phyloP scores from a whole-genome alignment of 1,140 invertebrate species.

The Chionoecetes opilio region DNA sequence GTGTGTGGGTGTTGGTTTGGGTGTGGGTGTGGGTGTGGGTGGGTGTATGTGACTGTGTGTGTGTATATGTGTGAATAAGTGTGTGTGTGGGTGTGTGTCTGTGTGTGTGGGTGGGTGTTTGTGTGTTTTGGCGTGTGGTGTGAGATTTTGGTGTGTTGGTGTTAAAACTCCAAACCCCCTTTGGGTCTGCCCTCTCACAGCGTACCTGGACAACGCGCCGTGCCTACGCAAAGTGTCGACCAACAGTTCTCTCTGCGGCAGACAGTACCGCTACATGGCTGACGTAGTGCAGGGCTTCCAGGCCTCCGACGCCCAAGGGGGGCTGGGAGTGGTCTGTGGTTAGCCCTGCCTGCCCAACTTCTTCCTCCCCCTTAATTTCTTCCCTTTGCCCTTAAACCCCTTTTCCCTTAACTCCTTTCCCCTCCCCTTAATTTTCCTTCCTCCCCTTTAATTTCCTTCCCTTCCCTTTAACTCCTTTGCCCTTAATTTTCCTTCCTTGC shows the following conservation, averaged over 20 bases:
- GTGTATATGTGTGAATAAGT: no score
- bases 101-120: no score
- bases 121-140: no score
- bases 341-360: background rate
- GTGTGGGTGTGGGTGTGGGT: background rate
- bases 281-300: slow-evolving; percentile 56
- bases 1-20: background rate
- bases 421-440: no score
- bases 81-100: no score
- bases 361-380: background rate
- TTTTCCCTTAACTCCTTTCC: no score
- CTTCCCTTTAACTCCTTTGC: background rate
- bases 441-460: no score
- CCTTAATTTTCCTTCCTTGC: no score
- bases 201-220: slow-evolving; percentile 53
- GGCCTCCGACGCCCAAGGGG: slow-evolving; percentile 61
- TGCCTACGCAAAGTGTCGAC: slow-evolving; percentile 58
- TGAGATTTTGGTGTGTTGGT: background rate
- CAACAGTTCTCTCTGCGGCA: slow-evolving; percentile 44
- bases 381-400: no score
- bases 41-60: background rate
- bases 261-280: slow-evolving; percentile 62
- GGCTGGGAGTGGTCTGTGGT: slow-evolving; percentile 19
- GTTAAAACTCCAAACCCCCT: background rate
- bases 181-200: slow-evolving; percentile 20